Evolutionary conservation across 2,888 invertebrate species (phyloP).

Genomic region (Ectobius pallidus): DNA sequence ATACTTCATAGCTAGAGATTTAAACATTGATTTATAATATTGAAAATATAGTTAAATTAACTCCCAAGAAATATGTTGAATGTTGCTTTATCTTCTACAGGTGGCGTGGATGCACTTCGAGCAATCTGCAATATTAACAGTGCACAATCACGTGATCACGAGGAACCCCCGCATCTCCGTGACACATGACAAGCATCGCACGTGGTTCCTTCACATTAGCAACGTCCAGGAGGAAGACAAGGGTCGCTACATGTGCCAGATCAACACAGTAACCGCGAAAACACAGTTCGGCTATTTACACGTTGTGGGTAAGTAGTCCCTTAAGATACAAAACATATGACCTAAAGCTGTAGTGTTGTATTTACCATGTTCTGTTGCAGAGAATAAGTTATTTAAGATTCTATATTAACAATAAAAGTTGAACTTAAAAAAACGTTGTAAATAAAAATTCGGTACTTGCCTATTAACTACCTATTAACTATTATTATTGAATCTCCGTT

Average conservation of each 20-base stretch:
- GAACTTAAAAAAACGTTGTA: too few relatives aligned
- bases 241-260: conserved; percentile 93
- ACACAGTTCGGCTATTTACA: conserved; percentile 91
- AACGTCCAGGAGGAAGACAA: conserved; percentile 91
- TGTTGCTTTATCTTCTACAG: conserved; percentile 60
- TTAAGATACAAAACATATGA: too few relatives aligned
- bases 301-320: conserved; percentile 78
- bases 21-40: too few relatives aligned
- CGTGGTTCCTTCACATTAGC: conserved; percentile 91
- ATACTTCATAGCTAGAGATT: too few relatives aligned
- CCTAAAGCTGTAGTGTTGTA: too few relatives aligned
- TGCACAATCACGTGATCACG: conserved; percentile 93
- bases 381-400: too few relatives aligned
- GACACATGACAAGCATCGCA: conserved; percentile 89
- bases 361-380: too few relatives aligned
- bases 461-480: not conserved
- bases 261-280: conserved; percentile 91
- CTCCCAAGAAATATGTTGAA: too few relatives aligned
- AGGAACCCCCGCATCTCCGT: conserved; percentile 91
- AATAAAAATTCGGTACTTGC: not conserved
- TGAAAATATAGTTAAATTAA: too few relatives aligned
- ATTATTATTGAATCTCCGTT: too few relatives aligned
- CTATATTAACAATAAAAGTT: too few relatives aligned
- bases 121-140: conserved; percentile 90
- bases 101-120: conserved; percentile 97